These are phyloP conservation scores for Phoxinus phoxinus DNA, from an alignment of 2,113 vertebrate genomes.

Conservation along the genomic window DNA sequence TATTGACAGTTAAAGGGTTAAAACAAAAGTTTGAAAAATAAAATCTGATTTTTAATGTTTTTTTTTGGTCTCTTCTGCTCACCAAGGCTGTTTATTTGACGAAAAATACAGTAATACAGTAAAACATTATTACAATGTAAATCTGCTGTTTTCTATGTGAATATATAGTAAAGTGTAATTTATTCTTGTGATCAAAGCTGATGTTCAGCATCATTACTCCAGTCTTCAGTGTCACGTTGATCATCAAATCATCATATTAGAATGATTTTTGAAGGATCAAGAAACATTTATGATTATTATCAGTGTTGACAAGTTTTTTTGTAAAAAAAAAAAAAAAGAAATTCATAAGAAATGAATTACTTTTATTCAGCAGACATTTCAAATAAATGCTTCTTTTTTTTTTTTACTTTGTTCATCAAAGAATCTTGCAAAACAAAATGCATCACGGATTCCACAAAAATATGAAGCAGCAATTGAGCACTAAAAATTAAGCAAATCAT, in stretches of 20 bases:
- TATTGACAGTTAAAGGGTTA: too few relatives aligned
- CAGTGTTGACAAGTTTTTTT: neutral
- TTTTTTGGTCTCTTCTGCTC: neutral
- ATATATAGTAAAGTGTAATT: neutral
- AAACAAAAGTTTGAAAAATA: neutral
- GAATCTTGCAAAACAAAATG: neutral
- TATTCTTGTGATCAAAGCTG: neutral
- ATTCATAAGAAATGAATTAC: too few relatives aligned
- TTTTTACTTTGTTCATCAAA: neutral
- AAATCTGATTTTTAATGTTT: neutral
- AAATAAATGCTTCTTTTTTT: too few relatives aligned
- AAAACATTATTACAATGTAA: neutral
- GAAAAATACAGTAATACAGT: neutral
- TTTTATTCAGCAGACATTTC: neutral
- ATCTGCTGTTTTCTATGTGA: neutral
- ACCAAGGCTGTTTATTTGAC: neutral
- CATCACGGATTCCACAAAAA: too few relatives aligned
- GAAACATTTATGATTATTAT: neutral
- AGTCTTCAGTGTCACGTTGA: neutral
- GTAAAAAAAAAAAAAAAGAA: too few relatives aligned
- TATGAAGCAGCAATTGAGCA: too few relatives aligned
- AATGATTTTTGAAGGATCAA: neutral
- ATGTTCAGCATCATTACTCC: neutral
- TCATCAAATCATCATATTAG: neutral
- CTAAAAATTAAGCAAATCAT: neutral